Conservation (phyloP, 2,113 vertebrate species). For the Tursiops truncatus region DNA sequence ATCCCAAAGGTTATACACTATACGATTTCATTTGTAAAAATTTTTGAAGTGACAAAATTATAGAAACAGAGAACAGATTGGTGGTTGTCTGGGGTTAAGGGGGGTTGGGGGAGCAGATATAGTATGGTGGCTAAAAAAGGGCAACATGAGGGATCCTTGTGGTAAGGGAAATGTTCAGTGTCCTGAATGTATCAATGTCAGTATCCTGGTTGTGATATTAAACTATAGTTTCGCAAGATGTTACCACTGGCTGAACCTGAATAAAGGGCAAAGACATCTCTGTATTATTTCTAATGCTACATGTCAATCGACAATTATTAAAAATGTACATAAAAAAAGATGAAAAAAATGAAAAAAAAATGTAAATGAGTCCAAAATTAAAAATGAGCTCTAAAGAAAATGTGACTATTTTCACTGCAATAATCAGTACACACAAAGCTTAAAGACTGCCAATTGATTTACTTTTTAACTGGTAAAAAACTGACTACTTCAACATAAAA, state of each 20-base stretch:
- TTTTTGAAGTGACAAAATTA: neutral
- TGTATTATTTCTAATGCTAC: neutral
- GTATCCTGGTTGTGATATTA: neutral
- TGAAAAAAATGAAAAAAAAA: too few relatives aligned
- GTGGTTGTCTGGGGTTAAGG: neutral
- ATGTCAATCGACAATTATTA: constrained; percentile 6
- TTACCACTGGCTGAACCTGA: neutral
- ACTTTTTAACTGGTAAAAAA: neutral
- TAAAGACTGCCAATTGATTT: neutral
- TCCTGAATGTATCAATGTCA: neutral
- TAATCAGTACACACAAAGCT: neutral
- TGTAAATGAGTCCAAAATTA: neutral
- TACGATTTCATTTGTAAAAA: neutral
- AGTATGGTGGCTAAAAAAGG: neutral
- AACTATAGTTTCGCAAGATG: neutral
- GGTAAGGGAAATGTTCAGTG: neutral
- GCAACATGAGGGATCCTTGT: neutral
- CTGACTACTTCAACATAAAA: constrained; percentile 30
- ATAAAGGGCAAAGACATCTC: neutral
- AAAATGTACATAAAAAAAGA: too few relatives aligned
- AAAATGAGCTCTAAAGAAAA: neutral
- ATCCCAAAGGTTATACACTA: neutral
- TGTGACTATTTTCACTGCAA: neutral
- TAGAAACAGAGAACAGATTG: neutral
- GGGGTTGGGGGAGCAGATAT: neutral